Evolutionary conservation across 2,113 vertebrate genomes (phyloP).

Genomic region (Tamias sibiricus): DNA sequence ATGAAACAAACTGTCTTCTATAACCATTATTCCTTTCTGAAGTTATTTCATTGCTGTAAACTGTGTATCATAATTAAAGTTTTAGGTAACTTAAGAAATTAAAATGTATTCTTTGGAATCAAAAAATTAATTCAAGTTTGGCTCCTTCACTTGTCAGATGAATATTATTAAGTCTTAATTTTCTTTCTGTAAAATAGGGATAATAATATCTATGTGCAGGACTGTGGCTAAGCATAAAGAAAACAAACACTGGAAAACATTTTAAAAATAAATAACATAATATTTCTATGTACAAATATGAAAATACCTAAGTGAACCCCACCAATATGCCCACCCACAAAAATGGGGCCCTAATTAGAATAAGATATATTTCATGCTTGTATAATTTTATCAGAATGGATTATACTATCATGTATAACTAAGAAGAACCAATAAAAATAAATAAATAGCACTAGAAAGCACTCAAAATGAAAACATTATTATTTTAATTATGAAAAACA

Average conservation of each 20-base stretch:
- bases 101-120: background rate
- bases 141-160: background rate
- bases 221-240: background rate
- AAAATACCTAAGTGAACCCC: no score
- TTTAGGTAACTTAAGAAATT: background rate
- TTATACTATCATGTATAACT: no score
- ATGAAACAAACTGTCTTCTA: background rate
- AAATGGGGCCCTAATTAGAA: no score
- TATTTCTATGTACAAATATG: no score
- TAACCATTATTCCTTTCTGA: background rate
- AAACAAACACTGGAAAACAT: background rate
- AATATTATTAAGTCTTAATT: background rate
- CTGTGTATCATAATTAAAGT: background rate
- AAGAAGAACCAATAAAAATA: no score
- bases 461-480: background rate
- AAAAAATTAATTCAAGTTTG: conserved; percentile 2
- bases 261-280: background rate
- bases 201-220: background rate
- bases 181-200: background rate
- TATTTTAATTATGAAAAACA: background rate
- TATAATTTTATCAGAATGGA: no score
- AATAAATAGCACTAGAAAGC: background rate
- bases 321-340: no score
- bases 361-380: no score
- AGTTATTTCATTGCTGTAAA: background rate